These are phyloP conservation scores for Corythornis cristatus DNA, from an alignment of 2,113 vertebrate genomes.

Conservation along the genomic window DNA sequence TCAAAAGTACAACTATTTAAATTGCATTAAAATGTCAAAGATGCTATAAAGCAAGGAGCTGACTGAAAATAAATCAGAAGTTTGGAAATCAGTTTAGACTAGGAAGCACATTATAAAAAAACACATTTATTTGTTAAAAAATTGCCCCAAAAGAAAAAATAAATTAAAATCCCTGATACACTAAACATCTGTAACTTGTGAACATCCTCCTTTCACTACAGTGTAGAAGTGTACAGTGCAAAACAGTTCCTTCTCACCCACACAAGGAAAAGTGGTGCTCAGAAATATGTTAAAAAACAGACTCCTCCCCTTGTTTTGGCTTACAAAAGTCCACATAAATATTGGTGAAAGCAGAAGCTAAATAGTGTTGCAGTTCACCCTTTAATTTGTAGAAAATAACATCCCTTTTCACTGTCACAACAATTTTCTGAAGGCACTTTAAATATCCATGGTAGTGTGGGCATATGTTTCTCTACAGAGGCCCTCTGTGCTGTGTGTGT, in stretches of 20 bases:
- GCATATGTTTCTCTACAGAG: neutral
- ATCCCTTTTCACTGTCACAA: neutral
- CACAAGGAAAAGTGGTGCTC: neutral
- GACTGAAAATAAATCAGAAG: neutral
- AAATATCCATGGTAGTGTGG: accelerated
- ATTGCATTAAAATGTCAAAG: neutral
- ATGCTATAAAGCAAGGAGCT: neutral
- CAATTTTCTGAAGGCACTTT: neutral
- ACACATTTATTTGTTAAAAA: neutral
- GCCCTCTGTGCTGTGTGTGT: too few relatives aligned
- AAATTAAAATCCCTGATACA: neutral
- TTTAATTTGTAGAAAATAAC: neutral
- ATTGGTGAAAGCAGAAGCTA: neutral
- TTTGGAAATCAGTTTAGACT: conserved; percentile 8
- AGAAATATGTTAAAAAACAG: neutral
- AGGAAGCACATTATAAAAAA: neutral
- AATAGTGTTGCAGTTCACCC: neutral
- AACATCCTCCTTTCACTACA: neutral
- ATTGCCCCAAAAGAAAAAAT: neutral
- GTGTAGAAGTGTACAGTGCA: neutral
- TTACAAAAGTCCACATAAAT: neutral
- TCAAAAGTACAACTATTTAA: neutral
- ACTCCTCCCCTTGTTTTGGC: neutral
- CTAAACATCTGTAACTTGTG: conserved; percentile 1
- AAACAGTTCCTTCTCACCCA: neutral